Base-by-base conservation (phyloP, 2,113 vertebrate genomes). In the Lophotis ruficrista region DNA sequence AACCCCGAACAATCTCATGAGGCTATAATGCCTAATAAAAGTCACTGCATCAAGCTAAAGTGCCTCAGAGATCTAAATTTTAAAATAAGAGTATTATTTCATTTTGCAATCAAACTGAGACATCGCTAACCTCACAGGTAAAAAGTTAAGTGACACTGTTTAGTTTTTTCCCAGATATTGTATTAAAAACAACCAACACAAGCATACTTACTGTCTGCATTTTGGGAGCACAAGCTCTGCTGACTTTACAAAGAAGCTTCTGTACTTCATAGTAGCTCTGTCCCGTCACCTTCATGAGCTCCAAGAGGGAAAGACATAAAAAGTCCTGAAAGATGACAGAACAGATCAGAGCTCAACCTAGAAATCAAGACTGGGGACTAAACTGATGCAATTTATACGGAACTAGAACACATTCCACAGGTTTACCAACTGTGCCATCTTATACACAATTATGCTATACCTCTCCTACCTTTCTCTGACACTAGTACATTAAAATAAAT, bases 281-380 rank as follows among this genome's bases (percentile, higher is more conserved):
- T 43, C 98, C 98, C 0, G 98, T 98, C 76, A 98, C 75, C 35
- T 98, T 98, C 98, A 98, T 98, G 27, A 99, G 96, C 53, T 98
- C 98, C 97, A 98, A 54, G 8, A 98, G 45, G 2, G 98, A 98
- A 83, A 98, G 98, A 84, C 98, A 96, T 64, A 99, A 96, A 48
- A 99, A 98, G 53, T 99, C 98, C 98, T 99, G 96, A 75, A 94
- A 93, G 75, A 89, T 47, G 22, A 94, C 1, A 57, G 35, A 95
- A 58, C 45, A 68, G 48, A 60, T 92, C 33, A 80, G 78, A 78
- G 31, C 9, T 70, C 25, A 77, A 70, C 23, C 24, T 17, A 48
- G 18, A 78, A 80, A 90, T 21, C 25, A 56, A 76, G 56, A 51
- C 20, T 33, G n/a, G 8, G 24, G 10, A 85, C 58, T 60, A 68